These are phyloP conservation scores for Rhodeus uyekii DNA, from an alignment of 2,797 vertebrate species.

Conservation along the genomic window DNA sequence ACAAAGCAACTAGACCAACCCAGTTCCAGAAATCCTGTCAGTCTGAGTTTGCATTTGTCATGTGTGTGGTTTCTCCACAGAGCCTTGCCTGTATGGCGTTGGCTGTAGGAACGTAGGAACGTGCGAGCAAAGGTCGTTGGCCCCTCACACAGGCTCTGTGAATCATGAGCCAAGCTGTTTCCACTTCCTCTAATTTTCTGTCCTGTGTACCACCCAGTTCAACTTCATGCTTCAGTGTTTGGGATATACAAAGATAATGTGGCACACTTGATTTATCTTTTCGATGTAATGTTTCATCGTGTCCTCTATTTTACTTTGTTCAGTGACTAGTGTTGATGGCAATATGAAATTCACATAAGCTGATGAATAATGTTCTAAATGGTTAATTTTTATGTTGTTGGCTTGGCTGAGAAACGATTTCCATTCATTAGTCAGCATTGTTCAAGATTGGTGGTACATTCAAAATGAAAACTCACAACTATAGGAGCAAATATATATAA, in stretches of 20 bases:
- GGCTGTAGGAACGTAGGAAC: background rate
- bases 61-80: background rate
- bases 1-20: background rate
- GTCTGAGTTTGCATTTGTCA: background rate
- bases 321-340: background rate
- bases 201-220: conserved; percentile 55
- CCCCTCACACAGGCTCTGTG: conserved; percentile 35
- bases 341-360: conserved; percentile 15
- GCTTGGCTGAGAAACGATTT: background rate
- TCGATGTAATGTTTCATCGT: background rate
- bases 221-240: conserved; percentile 17
- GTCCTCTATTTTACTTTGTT: background rate
- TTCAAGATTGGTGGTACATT: background rate
- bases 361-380: conserved; percentile 11
- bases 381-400: background rate
- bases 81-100: background rate
- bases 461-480: background rate
- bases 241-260: background rate
- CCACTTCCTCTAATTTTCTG: conserved; percentile 52
- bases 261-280: background rate
- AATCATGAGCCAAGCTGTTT: conserved; percentile 53
- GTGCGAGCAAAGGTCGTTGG: conserved; percentile 29
- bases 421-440: background rate
- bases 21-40: background rate
- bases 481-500: no score